These are phyloP conservation scores for Cristatella mucedo DNA, from an alignment of 2,888 invertebrate species.

Conservation along the genomic window DNA sequence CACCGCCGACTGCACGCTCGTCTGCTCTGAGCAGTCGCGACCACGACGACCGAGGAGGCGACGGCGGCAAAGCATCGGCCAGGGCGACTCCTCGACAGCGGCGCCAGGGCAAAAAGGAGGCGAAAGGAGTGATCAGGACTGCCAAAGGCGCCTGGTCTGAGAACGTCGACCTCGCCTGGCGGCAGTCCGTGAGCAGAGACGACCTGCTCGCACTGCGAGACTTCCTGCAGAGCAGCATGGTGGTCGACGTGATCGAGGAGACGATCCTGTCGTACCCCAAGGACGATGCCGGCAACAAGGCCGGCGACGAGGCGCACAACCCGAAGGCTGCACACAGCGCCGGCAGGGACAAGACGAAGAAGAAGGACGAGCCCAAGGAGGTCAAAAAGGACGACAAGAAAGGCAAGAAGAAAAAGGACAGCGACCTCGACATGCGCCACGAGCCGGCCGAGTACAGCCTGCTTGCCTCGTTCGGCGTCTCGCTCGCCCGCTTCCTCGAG, in stretches of 20 bases:
- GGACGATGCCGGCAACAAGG: slow-evolving; percentile 5
- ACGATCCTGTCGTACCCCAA: slow-evolving; percentile 9
- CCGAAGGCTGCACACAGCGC: too few relatives aligned
- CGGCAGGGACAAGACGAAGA: slow-evolving; percentile 18
- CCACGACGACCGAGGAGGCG: too few relatives aligned
- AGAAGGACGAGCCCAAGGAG: slow-evolving; percentile 18
- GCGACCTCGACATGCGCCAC: slow-evolving; percentile 23
- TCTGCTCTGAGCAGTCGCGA: too few relatives aligned
- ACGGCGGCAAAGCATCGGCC: too few relatives aligned
- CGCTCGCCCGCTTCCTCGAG: slow-evolving; percentile 25
- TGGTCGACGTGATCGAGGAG: slow-evolving; percentile 15
- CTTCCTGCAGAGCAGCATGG: slow-evolving; percentile 30
- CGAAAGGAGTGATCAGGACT: too few relatives aligned
- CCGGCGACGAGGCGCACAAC: not conserved
- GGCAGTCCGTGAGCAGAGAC: slow-evolving; percentile 19
- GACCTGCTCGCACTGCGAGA: slow-evolving; percentile 26
- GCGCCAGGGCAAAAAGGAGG: too few relatives aligned
- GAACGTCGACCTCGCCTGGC: slow-evolving; percentile 26
- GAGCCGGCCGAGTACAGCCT: slow-evolving; percentile 23
- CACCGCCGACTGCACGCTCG: too few relatives aligned
- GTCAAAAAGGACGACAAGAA: slow-evolving; percentile 18
- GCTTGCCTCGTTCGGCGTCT: slow-evolving; percentile 26
- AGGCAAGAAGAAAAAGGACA: slow-evolving; percentile 27
- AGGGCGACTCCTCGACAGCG: too few relatives aligned
- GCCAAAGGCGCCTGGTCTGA: slow-evolving; percentile 22